Base-by-base conservation (phyloP, 2,888 invertebrate species). In the Cephus pygmeus region DNA sequence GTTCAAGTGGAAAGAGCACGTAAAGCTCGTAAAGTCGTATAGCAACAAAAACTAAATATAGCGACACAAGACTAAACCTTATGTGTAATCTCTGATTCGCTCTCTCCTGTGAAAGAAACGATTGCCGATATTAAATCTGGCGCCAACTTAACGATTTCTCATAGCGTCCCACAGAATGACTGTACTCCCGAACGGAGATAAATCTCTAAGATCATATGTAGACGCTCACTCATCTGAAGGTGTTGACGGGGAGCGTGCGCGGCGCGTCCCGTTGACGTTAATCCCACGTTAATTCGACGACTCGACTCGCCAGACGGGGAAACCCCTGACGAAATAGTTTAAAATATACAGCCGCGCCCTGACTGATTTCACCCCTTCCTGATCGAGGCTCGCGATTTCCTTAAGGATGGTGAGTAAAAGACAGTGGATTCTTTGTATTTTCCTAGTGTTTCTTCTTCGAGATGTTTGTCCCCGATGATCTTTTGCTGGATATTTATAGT, bases 301-400 rank as follows among this genome's bases (percentile, higher is more conserved):
- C 23, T 56, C 9, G 56, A 23, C 56, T 56, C 56, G 81, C 80
- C 81, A 78, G 80, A 82, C 82, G 82, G 85, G 84, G 80, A 87
- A 85, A 86, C 85, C 85, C 83, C 82, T 84, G 86, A 85, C 84
- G 84, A 83, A 87, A 84, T 80, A 76, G 79, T 82, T 85, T 87
- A 85, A 85, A 87, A 87, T 87, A 87, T 83, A 87, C 82, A 83
- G 82, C 75, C 76, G 74, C 75, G 80, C 79, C 80, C 81, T 79
- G 79, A 73, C 71, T 35, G 56, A 23, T 2, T 56, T 23, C 23
- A 56, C 56, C 56, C 56, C 56, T 9, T 56, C 56, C 2, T 56
- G 56, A 56, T 9, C 23, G 23, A 9, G 56, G 23, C 23, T 9
- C 15, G 9, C 23, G 56, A 56, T 56, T 56, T 56, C 23, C 23